Evolutionary conservation across 2,888 invertebrate species (phyloP).

Genomic region (Esperia sulphurella): DNA sequence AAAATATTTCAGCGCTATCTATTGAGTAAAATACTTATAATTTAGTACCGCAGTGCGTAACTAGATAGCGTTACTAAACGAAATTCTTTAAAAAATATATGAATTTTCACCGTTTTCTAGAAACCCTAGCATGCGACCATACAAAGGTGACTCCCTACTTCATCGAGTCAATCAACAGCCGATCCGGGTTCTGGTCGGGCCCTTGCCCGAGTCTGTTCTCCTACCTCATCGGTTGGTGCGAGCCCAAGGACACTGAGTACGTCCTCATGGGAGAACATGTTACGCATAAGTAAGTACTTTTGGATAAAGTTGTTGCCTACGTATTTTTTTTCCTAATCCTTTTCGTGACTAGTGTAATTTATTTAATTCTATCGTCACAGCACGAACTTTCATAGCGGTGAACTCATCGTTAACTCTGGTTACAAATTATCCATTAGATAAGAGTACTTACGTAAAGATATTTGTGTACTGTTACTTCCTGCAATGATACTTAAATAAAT

Average conservation of each 20-base stretch:
- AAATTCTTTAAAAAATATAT: background rate
- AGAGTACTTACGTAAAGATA: too few relatives aligned
- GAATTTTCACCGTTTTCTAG: slow-evolving; percentile 58
- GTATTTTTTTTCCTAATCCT: too few relatives aligned
- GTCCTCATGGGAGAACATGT: slow-evolving; percentile 93
- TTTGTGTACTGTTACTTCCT: too few relatives aligned
- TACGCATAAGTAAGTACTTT: slow-evolving; percentile 83
- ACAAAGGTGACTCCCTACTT: slow-evolving; percentile 95
- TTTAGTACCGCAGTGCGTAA: too few relatives aligned
- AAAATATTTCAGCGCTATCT: background rate
- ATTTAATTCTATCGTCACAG: too few relatives aligned
- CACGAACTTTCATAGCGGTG: too few relatives aligned
- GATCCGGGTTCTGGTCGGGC: slow-evolving; percentile 90
- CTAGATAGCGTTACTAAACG: too few relatives aligned
- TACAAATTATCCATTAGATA: too few relatives aligned
- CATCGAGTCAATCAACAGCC: slow-evolving; percentile 91
- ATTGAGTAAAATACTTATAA: background rate
- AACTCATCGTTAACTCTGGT: too few relatives aligned
- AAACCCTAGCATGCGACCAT: slow-evolving; percentile 92
- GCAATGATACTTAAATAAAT: too few relatives aligned
- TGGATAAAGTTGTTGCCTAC: too few relatives aligned
- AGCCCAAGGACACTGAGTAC: slow-evolving; percentile 87
- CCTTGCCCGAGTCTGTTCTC: slow-evolving; percentile 90
- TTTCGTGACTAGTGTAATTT: too few relatives aligned
- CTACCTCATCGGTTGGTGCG: slow-evolving; percentile 92